These are phyloP conservation scores for Drosophila lowei DNA, from an alignment of 1,140 invertebrate genomes.

Conservation along the genomic window DNA sequence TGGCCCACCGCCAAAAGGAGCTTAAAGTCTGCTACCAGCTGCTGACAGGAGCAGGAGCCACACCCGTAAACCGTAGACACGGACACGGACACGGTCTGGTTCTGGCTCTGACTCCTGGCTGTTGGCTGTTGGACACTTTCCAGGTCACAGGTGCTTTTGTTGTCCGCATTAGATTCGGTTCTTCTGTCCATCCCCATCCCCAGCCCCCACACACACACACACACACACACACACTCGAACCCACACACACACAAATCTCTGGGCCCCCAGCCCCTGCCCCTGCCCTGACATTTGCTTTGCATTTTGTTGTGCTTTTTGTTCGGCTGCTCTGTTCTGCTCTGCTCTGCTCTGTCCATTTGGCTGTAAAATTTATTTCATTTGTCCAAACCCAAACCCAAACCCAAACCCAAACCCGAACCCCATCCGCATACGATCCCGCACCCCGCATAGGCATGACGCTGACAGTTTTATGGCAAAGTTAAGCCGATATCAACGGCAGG, in stretches of 20 bases:
- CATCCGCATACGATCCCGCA: background rate
- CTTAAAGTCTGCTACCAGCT: constrained; percentile 51
- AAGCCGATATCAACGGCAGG: constrained; percentile 80
- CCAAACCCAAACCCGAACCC: background rate
- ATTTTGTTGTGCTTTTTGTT: constrained; percentile 62
- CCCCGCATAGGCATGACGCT: constrained; percentile 73
- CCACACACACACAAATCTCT: constrained; percentile 56
- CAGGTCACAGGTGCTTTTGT: constrained; percentile 81
- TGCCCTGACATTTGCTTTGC: constrained; percentile 9
- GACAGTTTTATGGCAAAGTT: constrained; percentile 82
- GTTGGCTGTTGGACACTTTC: constrained; percentile 49
- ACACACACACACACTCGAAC: constrained; percentile 20
- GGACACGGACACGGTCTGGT: background rate
- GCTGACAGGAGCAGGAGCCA: constrained; percentile 25
- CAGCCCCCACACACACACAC: constrained; percentile 34
- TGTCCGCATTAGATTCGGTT: constrained; percentile 76
- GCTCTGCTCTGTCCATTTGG: constrained; percentile 66
- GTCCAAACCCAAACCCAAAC: constrained; percentile 18
- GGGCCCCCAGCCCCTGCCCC: background rate
- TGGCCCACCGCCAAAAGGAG: constrained; percentile 24
- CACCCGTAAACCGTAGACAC: constrained; percentile 6
- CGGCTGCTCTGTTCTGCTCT: constrained; percentile 15
- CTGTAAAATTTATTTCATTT: constrained; percentile 82
- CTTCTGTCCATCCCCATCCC: constrained; percentile 51
- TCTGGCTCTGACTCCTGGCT: constrained; percentile 6